These are phyloP conservation scores for Chionomys nivalis DNA, from an alignment of 2,113 vertebrate species.

Conservation along the genomic window DNA sequence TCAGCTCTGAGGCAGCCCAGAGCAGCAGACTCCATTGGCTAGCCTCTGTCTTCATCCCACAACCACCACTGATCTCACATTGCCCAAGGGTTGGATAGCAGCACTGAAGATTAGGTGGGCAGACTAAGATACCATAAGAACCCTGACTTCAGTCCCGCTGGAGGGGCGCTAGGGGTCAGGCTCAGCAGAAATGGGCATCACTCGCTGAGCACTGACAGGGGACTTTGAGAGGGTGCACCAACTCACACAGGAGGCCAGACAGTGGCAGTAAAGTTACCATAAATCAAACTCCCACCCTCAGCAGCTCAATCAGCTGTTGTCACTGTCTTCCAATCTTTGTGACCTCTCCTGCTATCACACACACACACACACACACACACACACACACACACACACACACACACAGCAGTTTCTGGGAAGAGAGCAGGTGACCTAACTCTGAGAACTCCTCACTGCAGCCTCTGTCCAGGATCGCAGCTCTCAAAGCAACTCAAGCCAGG, in stretches of 20 bases:
- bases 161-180: no score
- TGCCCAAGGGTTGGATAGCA: neutral
- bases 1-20: neutral
- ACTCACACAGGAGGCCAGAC: neutral
- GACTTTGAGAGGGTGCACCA: neutral
- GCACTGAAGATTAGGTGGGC: neutral
- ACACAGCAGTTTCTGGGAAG: neutral
- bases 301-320: constrained; percentile 15
- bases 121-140: neutral
- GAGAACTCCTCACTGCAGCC: neutral
- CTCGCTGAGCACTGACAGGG: neutral
- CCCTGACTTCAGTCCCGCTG: neutral
- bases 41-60: neutral
- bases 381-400: neutral
- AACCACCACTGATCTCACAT: neutral
- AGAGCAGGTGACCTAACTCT: neutral
- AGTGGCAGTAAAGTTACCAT: neutral
- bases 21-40: neutral
- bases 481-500: neutral
- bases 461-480: neutral
- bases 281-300: neutral
- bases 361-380: neutral
- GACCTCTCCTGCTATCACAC: constrained; percentile 44
- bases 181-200: neutral
- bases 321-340: constrained; percentile 36